Base-by-base conservation (phyloP, 1,140 invertebrate species). In the Lordiphosa clarofinis region DNA sequence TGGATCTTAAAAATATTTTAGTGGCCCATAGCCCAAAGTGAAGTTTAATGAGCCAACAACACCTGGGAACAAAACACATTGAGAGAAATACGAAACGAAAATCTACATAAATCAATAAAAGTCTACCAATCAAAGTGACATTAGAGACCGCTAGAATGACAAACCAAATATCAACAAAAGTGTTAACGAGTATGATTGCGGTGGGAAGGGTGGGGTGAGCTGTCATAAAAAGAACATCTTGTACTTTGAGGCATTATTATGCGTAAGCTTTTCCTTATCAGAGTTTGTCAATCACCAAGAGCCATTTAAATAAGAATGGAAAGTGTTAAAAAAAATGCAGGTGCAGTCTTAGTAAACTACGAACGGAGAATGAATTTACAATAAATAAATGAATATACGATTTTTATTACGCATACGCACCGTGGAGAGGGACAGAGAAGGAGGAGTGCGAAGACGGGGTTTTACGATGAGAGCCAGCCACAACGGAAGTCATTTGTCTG, bases 401-500 rank as follows among this genome's bases (percentile, higher is more conserved):
- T 8, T 56, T 62, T 52, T 70, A 70, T 69, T 70, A 42, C 65
- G 40, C 58, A 70, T 70, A 70, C 67, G 57, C 65, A 44, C 39
- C 52, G 67, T 66, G 48, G 19, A 12, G 8, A 10, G 39, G 7
- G 24, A 28, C 11, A 15, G 19, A 19, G 19, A 19, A 19, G 15
- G n/a, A 11, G 8, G 12, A 11, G 36, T 3, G 19, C 2, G 19
- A 19, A 50, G 15, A 36, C 4, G 36, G 19, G 5, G 19, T 48
- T 69, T 78, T 64, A 73, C 62, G 57, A 60, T 68, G 55, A 52
- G 52, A 67, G 55, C 59, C 48, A 59, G 60, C 62, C 58, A 43
- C 62, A 81, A 61, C 76, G 76, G 76, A 81, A 82, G 76, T 81
- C 72, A 76, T 81, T 81, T 81, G 76, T 81, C 72, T 66, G 76